phyloP scores from a whole-genome alignment of 2,888 invertebrate species.

The Drepanosiphum platanoidis region DNA sequence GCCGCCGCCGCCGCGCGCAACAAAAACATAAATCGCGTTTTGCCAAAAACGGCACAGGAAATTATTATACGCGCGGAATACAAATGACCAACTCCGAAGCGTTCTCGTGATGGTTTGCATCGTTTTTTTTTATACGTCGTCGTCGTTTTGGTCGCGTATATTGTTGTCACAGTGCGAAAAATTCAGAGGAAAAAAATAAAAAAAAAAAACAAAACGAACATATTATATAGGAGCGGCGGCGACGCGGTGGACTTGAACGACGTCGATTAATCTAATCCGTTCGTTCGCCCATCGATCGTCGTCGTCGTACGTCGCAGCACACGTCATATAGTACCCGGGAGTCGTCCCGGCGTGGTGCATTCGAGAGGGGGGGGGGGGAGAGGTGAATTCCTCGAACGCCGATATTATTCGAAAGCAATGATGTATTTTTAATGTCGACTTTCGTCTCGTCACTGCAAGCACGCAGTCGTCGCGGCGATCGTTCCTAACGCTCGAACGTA shows the following conservation, averaged over 20 bases:
- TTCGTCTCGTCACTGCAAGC: too few relatives aligned
- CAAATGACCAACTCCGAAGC: conserved; percentile 33
- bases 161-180: background rate
- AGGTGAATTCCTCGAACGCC: too few relatives aligned
- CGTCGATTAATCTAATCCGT: background rate
- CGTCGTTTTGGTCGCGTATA: conserved; percentile 38
- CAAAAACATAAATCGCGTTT: conserved; percentile 6
- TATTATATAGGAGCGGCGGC: background rate
- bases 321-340: too few relatives aligned
- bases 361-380: too few relatives aligned
- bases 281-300: background rate
- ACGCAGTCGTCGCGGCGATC: too few relatives aligned
- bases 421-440: too few relatives aligned
- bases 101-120: conserved; percentile 37
- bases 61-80: background rate
- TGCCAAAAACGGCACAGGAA: conserved; percentile 5
- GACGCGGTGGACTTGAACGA: background rate
- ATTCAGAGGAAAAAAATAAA: background rate
- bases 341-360: too few relatives aligned
- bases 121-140: conserved; percentile 29
- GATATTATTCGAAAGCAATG: too few relatives aligned
- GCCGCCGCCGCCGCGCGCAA: background rate
- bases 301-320: too few relatives aligned
- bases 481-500: too few relatives aligned
- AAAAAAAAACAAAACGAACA: background rate